These are phyloP conservation scores for Saguinus midas DNA, from an alignment of 2,113 vertebrate genomes.

Conservation along the genomic window DNA sequence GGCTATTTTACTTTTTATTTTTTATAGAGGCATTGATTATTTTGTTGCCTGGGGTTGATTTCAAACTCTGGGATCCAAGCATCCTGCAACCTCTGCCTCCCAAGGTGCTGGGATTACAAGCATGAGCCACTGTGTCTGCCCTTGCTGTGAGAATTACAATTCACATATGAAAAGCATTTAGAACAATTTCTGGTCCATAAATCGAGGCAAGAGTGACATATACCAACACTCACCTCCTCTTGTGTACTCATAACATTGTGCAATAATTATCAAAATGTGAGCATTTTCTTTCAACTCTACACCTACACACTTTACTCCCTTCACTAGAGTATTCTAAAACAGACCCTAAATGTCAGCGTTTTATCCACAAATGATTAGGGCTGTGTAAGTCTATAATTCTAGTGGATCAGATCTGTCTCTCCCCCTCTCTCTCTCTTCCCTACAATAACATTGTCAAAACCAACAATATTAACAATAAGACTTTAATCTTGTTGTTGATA, in stretches of 20 bases:
- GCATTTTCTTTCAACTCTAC: background rate
- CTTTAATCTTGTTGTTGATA: background rate
- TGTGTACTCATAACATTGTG: background rate
- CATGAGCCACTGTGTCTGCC: no score
- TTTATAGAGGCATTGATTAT: no score
- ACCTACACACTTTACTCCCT: background rate
- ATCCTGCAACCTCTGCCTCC: no score
- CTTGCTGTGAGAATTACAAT: background rate
- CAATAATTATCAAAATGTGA: background rate
- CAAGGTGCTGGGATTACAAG: no score
- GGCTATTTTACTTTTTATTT: no score
- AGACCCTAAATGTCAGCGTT: background rate
- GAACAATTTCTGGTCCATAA: background rate
- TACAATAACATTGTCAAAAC: background rate
- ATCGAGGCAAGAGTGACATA: background rate
- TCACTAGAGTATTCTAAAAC: background rate
- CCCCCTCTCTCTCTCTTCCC: background rate
- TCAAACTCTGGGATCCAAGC: no score
- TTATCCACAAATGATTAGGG: background rate
- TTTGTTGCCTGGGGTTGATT: no score
- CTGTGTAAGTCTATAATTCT: background rate
- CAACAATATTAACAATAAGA: background rate
- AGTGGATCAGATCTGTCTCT: background rate
- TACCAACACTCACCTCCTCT: background rate
- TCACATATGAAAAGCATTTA: background rate